Base-by-base conservation (phyloP, 2,113 vertebrate species). In the Lophochroa leadbeateri region DNA sequence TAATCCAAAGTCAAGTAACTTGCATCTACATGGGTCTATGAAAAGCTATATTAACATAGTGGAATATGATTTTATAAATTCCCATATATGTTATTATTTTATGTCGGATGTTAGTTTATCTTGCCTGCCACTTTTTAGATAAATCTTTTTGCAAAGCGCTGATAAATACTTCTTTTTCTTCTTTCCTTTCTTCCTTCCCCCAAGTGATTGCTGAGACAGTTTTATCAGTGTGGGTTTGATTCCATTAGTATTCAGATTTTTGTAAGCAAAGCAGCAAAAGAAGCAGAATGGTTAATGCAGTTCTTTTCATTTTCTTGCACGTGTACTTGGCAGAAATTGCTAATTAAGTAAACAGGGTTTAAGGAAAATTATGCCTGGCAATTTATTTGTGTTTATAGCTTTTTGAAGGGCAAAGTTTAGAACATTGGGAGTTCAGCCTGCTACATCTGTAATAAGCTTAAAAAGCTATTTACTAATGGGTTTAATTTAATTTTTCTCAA, bases 401-500 rank as follows among this genome's bases (percentile, higher is more conserved):
- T 31, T 68, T 49, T 33, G 6, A 71, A 68, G 28, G 46, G 58
- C 19, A 39, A n/a, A 28, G 37, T 69, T 69, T 44, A 79, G 28
- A 61, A 65, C 76, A 90, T 57, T 29, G 17, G 13, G 65, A 23
- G 37, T 83, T 90, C 68, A 58, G 24, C 37, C 46, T 70, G 24
- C 37, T 77, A 29, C 3, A 1, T 77, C n/a, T 83, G 28, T 72
- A 87, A 76, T 53, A 77, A 81, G 64, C 53, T 88, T 52, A 70
- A 74, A 92, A 91, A 60, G 18, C 43, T 31, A 35, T 94, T 94
- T 88, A 43, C 35, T 86, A 50, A 67, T 72, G 31, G 49, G 3
- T 43, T 71, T 82, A 49, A 82, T 82, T 87, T 47, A 33, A 84
- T 89, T 95, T 89, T 90, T 91, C 79, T 88, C 33, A 65, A 39